Percentiles rank a stretch among this genome's conserved stretches.
These are phyloP conservation scores for Lophotis ruficrista DNA, from an alignment of 2,113 vertebrate genomes.

Conservation along the genomic window DNA sequence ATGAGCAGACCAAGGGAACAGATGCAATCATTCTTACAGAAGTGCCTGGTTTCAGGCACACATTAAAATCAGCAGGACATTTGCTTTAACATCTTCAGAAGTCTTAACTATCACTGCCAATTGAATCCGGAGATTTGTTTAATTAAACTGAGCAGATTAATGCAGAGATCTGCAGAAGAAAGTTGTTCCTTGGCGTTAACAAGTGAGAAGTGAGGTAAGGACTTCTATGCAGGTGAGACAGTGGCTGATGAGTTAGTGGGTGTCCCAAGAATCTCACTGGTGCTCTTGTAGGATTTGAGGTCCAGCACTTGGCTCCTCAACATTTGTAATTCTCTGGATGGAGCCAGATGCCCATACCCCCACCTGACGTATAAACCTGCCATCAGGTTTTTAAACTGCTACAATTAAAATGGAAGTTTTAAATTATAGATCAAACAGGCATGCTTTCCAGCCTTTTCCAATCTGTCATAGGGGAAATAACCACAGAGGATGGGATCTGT, in stretches of 20 bases:
- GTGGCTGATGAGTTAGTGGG: background rate
- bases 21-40: background rate
- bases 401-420: background rate
- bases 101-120: background rate
- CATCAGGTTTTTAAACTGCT: background rate
- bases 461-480: background rate
- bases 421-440: background rate
- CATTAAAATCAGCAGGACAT: background rate
- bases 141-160: background rate
- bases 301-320: background rate
- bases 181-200: background rate
- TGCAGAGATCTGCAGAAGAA: background rate
- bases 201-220: background rate
- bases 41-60: rapidly evolving
- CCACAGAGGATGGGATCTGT: background rate
- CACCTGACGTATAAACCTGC: background rate
- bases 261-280: background rate
- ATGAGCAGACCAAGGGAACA: background rate
- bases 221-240: too few species aligned
- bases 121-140: background rate
- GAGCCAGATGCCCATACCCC: background rate
- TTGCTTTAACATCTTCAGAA: background rate
- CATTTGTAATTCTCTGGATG: background rate
- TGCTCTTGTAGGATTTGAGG: background rate
- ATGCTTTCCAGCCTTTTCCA: background rate